Percentiles rank a stretch among this genome's conserved stretches.
Conservation (phyloP, 2,888 invertebrate species). For the Stictocephala bisonia region DNA sequence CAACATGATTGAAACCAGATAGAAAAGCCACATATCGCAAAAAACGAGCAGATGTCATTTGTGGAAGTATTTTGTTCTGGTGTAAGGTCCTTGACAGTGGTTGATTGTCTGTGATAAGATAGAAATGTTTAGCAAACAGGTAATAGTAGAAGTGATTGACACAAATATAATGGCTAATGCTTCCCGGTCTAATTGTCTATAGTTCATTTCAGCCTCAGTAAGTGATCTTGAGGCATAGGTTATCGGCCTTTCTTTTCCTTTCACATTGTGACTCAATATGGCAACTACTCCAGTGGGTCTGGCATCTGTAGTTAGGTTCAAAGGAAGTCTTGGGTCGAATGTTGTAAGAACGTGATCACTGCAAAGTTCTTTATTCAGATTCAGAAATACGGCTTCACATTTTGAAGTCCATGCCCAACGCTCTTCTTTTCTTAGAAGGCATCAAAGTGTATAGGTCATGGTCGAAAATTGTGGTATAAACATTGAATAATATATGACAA, state of each 20-base stretch:
- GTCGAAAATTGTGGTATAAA: conserved; percentile 50
- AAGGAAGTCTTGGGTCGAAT: conserved; percentile 53
- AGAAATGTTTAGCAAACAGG: conserved; percentile 41
- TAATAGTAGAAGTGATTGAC: conserved; percentile 48
- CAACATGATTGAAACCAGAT: conserved; percentile 48
- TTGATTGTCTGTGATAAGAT: too few species aligned
- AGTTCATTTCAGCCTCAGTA: conserved; percentile 45
- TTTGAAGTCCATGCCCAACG: conserved; percentile 51
- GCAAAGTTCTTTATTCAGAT: conserved; percentile 55
- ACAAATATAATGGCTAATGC: conserved; percentile 46
- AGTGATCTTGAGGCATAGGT: conserved; percentile 46
- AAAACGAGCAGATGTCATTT: too few species aligned
- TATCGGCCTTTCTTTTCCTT: conserved; percentile 50
- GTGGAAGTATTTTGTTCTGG: too few species aligned
- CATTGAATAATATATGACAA: conserved; percentile 50
- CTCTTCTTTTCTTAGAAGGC: conserved; percentile 48
- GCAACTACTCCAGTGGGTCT: conserved; percentile 48
- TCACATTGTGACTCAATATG: conserved; percentile 47
- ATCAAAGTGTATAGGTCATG: conserved; percentile 51
- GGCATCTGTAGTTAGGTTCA: conserved; percentile 52
- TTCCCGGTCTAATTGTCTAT: conserved; percentile 52
- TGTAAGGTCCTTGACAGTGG: too few species aligned
- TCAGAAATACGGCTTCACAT: conserved; percentile 54
- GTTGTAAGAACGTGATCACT: conserved; percentile 53
- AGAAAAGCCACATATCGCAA: conserved; percentile 48